Evolutionary conservation across 1,140 invertebrate species (phyloP).

Genomic region (Uloborus diversus): DNA sequence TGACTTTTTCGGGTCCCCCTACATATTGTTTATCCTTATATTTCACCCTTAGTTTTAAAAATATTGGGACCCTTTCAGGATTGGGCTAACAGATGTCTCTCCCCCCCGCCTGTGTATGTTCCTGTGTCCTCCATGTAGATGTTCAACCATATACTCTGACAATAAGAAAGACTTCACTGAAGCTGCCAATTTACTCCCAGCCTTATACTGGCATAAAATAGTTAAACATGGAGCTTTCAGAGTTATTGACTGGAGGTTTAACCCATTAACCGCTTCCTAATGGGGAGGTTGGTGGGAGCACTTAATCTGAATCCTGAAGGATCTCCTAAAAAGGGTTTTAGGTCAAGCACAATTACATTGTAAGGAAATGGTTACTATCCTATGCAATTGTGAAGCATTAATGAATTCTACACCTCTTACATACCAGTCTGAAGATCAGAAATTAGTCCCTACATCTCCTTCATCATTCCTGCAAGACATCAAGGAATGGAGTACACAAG

Average conservation of each 20-base stretch:
- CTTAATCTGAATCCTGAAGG: not conserved
- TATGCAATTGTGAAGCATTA: constrained; percentile 10
- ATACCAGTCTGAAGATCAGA: not conserved
- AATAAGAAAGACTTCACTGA: constrained; percentile 65
- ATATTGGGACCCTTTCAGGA: too few relatives aligned
- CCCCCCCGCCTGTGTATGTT: too few relatives aligned
- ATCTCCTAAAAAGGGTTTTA: not conserved
- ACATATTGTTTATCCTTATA: too few relatives aligned
- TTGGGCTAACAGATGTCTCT: too few relatives aligned
- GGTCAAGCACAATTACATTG: not conserved
- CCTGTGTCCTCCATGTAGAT: too few relatives aligned
- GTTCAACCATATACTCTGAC: constrained; percentile 61
- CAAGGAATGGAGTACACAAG: not conserved
- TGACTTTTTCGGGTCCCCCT: too few relatives aligned
- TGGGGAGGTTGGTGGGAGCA: too few relatives aligned
- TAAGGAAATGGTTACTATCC: constrained; percentile 14
- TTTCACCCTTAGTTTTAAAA: too few relatives aligned
- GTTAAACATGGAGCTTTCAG: not conserved
- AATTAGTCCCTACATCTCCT: not conserved
- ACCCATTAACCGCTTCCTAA: too few relatives aligned
- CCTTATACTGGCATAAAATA: not conserved
- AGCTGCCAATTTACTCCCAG: constrained; percentile 6
- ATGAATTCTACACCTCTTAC: constrained; percentile 15
- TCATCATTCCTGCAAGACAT: constrained; percentile 16
- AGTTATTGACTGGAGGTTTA: too few relatives aligned